Base-by-base conservation (phyloP, 2,888 invertebrate species). In the Nebria salina region DNA sequence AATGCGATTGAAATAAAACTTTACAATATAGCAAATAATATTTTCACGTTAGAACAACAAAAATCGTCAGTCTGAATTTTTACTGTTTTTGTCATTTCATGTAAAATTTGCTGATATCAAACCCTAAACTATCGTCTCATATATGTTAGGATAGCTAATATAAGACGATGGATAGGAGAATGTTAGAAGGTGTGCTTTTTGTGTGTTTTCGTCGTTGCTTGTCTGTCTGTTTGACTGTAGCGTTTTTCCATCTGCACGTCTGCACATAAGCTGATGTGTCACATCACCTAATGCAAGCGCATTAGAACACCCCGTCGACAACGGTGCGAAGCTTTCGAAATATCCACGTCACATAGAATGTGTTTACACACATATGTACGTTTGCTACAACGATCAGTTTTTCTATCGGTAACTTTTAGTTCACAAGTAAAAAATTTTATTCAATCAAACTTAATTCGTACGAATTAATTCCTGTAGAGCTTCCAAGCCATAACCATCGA, bases 221-320 rank as follows among this genome's bases (percentile, higher is more conserved):
- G 54, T 70, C 70, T 70, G 34, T 70, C 70, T 70, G 70, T 13
- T 15, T 34, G 54, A 54, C 54, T 8, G 54, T 54, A 13, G 11
- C 4, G 54, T 54, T 54, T 34, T 70, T 70, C 25, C 70, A 13
- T 20, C 5, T 70, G 70, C 70, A 70, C 70, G 70, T 70, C 70
- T 70, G 70, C 70, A 70, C 34, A 11, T 70, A 70, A 70, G 70
- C 70, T 70, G 70, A 70, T 70, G n/a, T 70, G 70, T 70, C 25
- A 70, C 70, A 70, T 13, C 70, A 70, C 70, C 26, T 70, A 70
- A 26, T 70, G 70, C 70, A 70, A 70, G 25, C 70, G 70, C 25
- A 70, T 70, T 70, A 20, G 34, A 34, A 25, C 68, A 6, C 6
- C 26, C 25, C 70, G 70, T 7, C 70, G 66, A 54, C 54, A 34